Base-by-base conservation (phyloP, 2,888 invertebrate species). In the Ptychoptera albimana region DNA sequence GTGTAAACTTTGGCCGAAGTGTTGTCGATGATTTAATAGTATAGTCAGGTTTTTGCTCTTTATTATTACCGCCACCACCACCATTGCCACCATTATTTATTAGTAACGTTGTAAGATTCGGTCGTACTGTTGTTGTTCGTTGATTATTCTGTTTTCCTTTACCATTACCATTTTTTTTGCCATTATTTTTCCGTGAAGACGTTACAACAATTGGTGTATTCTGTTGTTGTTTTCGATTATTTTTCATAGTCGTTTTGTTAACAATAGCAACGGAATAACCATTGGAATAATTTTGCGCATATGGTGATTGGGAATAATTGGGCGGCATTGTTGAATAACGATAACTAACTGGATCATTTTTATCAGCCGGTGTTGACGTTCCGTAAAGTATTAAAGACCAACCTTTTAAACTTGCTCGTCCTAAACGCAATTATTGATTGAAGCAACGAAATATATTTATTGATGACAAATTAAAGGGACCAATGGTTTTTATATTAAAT, bases 361-460 rank as follows among this genome's bases (percentile, higher is more conserved):
- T 75, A 58, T 74, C 69, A 43, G 75, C 75, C 46, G 73, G 70
- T 49, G 67, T 69, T 31, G 61, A 79, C 47, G 93, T 93, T 55
- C 94, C 94, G 65, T 92, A 89, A 62, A 93, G 76, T 59, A 88
- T 82, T 62, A 94, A 73, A 49, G 89, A 85, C 94, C 93, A 94
- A 63, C 86, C 87, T 70, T 87, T 84, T 55, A 94, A 75, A 51
- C 83, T 79, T 48, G 89, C 89, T 63, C 87, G 79, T 67, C 86
- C 88, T 88, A 23, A 23, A 23, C 23, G 23, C 7, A 7, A 23
- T 23, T 23, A 23, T 23, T 23, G 23, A 23, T n/a, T n/a, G n/a
- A n/a, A n/a, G n/a, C n/a, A n/a, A n/a, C n/a, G n/a, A n/a, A n/a
- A n/a, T n/a, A n/a, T n/a, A n/a, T n/a, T n/a, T n/a, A n/a, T n/a